Evolutionary conservation across 2,113 vertebrate species (phyloP).

Genomic region (Hyaena hyaena): DNA sequence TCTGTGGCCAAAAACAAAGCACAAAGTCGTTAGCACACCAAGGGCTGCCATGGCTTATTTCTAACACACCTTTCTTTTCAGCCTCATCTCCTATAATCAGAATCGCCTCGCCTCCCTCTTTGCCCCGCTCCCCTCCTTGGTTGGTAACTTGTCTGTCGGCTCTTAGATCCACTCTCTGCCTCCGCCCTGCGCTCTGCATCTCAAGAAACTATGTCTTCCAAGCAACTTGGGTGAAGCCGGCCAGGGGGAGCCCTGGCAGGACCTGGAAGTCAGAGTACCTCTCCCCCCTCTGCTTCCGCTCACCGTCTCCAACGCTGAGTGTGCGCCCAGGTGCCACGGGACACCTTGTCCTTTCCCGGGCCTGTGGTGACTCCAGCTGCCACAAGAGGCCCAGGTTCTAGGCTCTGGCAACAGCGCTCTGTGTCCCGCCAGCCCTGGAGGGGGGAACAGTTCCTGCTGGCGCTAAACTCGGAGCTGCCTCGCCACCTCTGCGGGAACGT

Average conservation of each 20-base stretch:
- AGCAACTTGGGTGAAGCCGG: neutral
- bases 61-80: neutral
- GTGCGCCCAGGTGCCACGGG: neutral
- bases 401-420: neutral
- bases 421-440: neutral
- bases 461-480: neutral
- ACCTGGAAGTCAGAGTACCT: neutral
- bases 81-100: neutral
- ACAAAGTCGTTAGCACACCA: neutral
- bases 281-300: neutral
- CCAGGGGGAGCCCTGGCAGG: neutral
- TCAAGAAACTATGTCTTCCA: neutral
- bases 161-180: neutral
- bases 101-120: neutral
- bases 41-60: neutral
- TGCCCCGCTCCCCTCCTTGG: too few relatives aligned
- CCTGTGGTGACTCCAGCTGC: neutral
- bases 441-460: neutral
- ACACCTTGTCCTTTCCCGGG: neutral
- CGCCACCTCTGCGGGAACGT: neutral
- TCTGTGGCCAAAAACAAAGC: neutral
- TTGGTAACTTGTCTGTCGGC: neutral
- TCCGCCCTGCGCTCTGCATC: neutral
- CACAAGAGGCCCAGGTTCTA: neutral
- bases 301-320: neutral